Evolutionary conservation across 1,140 invertebrate genomes (phyloP), one percentile per base, ranked within the genome.

Genomic region (Phthorimaea operculella): DNA sequence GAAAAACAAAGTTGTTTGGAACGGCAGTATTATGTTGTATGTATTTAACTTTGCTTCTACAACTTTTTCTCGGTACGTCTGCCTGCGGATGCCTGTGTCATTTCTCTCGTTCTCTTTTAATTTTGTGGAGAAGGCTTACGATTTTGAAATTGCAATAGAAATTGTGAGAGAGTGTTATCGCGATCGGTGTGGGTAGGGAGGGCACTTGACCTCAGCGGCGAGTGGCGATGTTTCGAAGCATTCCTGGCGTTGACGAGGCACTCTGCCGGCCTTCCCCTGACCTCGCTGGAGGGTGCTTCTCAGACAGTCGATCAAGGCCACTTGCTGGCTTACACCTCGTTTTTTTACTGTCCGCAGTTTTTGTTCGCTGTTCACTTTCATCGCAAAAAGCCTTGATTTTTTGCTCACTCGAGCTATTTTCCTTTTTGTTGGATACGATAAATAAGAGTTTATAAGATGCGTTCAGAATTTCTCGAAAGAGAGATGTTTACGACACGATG

Each of bases 221-320:
- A 39, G 17, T 54, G 49, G 55, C 64, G 64, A 57, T 60, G 57
- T 72, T 67, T 63, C 56, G 61, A 70, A 68, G 59, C 67, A 68
- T 73, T 73, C 60, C 63, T 62, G 63, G 59, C 70, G 66, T 71
- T 64, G 69, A 63, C 63, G 59, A 62, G 60, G 55, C 67, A 39
- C 62, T 70, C 57, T 52, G 33, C 5, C 39, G 54, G 53, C 56
- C 54, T 58, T 48, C 44, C 51, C 39, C 39, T 58, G 68, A 54
- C 65, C 68, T 71, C 54, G 33, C 48, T 64, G 36, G 47, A 74
- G 72, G 15, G 63, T 62, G 54, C 67, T 66, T 28, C 58, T 59
- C 11, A 52, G 57, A 50, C 55, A 55, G 60, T 50, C 64, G 61
- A 72, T 66, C 63, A 62, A 64, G 66, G 71, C 53, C 62, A 52